Evolutionary conservation across 2,888 invertebrate genomes (phyloP).

Genomic region (Cerceris rybyensis): DNA sequence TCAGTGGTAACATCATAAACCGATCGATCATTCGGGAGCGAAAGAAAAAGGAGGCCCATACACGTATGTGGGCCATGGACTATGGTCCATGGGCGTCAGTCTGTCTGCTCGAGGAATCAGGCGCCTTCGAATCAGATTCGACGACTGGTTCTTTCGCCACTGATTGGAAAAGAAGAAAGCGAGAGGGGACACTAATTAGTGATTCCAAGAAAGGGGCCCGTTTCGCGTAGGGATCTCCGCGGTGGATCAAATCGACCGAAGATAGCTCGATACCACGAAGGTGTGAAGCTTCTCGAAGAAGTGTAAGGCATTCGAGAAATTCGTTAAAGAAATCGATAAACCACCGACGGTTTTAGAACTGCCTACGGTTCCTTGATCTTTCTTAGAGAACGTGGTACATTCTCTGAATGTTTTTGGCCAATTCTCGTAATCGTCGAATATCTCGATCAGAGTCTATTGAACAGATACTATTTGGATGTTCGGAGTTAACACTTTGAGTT

Average conservation of each 20-base stretch:
- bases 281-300: slow-evolving; percentile 63
- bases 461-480: too few species aligned
- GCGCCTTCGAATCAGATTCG: slow-evolving; percentile 62
- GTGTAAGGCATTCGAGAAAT: slow-evolving; percentile 64
- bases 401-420: slow-evolving; percentile 11
- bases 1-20: background rate
- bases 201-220: slow-evolving; percentile 65
- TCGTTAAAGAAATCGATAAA: slow-evolving; percentile 67
- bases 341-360: slow-evolving; percentile 40
- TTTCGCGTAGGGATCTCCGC: slow-evolving; percentile 54
- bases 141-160: slow-evolving; percentile 51
- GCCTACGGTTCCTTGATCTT: slow-evolving; percentile 38
- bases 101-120: slow-evolving; percentile 56
- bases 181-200: slow-evolving; percentile 63
- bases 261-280: slow-evolving; percentile 57
- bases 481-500: too few species aligned
- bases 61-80: slow-evolving; percentile 7
- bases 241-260: slow-evolving; percentile 56
- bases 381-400: slow-evolving; percentile 33
- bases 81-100: slow-evolving; percentile 59
- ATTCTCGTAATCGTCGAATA: background rate
- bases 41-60: slow-evolving; percentile 2
- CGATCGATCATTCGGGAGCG: background rate
- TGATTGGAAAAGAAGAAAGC: slow-evolving; percentile 65
- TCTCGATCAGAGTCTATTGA: background rate